Evolutionary conservation across 2,888 invertebrate species (phyloP), one percentile per base, ranked within the genome.

Genomic region (Chloroclystis v-ata): DNA sequence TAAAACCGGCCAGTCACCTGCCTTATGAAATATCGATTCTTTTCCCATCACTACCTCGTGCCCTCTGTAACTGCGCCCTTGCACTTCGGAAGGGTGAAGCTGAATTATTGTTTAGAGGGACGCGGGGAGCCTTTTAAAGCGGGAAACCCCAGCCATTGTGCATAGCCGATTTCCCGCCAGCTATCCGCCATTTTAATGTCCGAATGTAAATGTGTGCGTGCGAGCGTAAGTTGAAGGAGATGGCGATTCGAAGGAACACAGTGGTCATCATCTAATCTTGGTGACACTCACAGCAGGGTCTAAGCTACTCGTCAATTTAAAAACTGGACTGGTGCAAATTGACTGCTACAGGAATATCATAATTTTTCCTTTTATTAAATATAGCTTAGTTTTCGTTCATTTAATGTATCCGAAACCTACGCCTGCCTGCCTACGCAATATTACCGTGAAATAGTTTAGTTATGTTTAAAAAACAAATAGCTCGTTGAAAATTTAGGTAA

Each of bases 131-230:
- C 77, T 81, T 85, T 85, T 84, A 85, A 86, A 83, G 76, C 80
- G 85, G 88, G 85, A 86, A 88, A 86, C 86, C 84, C 87, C 82
- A 75, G 74, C 75, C 74, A 82, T 86, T 86, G 86, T 86, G 83
- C 83, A 83, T 79, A 81, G 75, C 78, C 84, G 84, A 84, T 87
- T 87, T 85, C 81, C 83, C 79, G 78, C 81, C 82, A 78, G 78
- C 74, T 80, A 81, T 78, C 81, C 84, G 81, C 82, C 82, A 77
- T 84, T 84, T 84, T 84, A 84, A 86, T 84, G 82, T 82, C 76
- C 77, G 63, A 66, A 49, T 48, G 57, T 42, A 52, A 40, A 53
- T 63, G 68, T 65, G 75, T 68, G 69, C 28, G 70, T 70, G 54
- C n/a, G 58, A 58, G 9, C 42, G 1, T 16, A 56, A 45, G 56